Evolutionary conservation across 2,888 invertebrate genomes (phyloP), one percentile per base, ranked within the genome.

Genomic region (Ornithoptera priamus): DNA sequence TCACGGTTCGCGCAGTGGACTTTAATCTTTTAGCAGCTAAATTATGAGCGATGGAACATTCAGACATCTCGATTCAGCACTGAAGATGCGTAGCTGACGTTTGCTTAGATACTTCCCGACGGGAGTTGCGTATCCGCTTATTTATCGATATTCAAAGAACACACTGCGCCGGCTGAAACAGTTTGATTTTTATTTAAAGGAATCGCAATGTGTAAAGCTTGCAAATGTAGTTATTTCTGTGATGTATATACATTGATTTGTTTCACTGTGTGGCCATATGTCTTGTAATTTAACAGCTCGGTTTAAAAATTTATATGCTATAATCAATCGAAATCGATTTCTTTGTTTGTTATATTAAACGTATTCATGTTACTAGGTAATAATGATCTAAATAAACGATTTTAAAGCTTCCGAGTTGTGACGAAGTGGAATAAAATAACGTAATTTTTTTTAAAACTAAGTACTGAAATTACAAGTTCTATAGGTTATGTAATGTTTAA

Each of bases 31-130:
- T 67, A 71, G 67, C 36, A 36, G 67, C 60, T 68, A 65, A 71
- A 71, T 71, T 68, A 71, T 71, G 70, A 71, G 58, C 56, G 67
- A 70, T 70, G 59, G 69, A 62, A 56, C 42, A 63, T 56, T 46
- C 60, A 17, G 64, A 24, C 39, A 63, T 64, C 56, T 67, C 67
- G 20, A 67, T 70, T 70, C 67, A 20, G 63, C 42, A 56, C 36
- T 42, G 62, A 57, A 72, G 72, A 72, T 76, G 73, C 67, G 53
- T 62, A 68, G 71, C 66, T 75, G 75, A 69, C 75, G 75, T 72
- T 75, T 75, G 76, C 72, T 78, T 77, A 76, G 76, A 79, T 79
- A 78, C 79, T 76, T 74, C 71, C 77, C 79, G 67, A 61, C 60
- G 67, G 70, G 70, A 64, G 63, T 67, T 67, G 61, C 65, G 67